Percentiles rank a stretch among this genome's conserved stretches.
Evolutionary conservation across 2,113 vertebrate genomes (phyloP).

Genomic region (Prunella fulvescens): DNA sequence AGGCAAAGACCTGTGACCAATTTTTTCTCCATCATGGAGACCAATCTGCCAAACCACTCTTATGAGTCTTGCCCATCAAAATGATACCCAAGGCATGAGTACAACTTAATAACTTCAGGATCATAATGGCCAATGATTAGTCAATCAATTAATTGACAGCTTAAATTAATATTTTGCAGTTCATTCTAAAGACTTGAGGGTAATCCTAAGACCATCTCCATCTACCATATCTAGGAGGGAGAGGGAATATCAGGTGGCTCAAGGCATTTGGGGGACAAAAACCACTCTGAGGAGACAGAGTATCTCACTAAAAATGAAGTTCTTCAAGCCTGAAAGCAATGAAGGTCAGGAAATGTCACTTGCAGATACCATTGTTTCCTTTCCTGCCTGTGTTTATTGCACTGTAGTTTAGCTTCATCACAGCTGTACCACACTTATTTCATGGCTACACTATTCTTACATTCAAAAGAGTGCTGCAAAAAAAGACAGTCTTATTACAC

Average conservation of each 20-base stretch:
- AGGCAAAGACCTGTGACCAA: neutral
- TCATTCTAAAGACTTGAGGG: neutral
- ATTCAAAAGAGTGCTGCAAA: neutral
- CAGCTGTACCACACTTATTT: neutral
- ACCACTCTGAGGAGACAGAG: neutral
- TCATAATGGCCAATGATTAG: neutral
- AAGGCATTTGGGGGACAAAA: neutral
- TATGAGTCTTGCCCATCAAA: neutral
- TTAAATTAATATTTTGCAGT: neutral
- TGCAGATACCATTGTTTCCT: neutral
- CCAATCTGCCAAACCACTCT: neutral
- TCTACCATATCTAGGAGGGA: neutral
- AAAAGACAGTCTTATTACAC: neutral
- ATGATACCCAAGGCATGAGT: neutral
- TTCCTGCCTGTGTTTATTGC: neutral
- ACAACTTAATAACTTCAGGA: neutral
- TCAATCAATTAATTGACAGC: neutral
- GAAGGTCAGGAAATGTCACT: neutral
- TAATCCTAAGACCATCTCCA: neutral
- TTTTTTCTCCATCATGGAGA: fast-evolving
- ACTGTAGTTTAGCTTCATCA: neutral
- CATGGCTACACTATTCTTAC: neutral
- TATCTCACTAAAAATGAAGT: neutral
- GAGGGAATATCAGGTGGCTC: neutral
- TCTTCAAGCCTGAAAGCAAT: neutral